phyloP scores from a whole-genome alignment of 2,888 invertebrate species.

The Eristalinus sepulchralis region DNA sequence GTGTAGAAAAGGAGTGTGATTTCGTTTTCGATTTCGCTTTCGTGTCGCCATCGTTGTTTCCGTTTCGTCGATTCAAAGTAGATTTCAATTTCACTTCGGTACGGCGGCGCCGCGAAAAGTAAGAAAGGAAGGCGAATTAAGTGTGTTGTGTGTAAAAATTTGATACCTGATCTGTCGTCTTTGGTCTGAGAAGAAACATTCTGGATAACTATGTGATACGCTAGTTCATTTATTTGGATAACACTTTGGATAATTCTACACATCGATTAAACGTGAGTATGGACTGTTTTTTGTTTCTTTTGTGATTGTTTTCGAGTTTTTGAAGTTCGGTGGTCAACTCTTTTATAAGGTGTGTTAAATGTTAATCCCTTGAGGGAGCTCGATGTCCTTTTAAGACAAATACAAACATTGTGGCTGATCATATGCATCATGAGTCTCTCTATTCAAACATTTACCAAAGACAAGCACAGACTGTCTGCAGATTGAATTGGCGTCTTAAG shows the following conservation, averaged over 20 bases:
- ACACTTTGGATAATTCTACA: slow-evolving; percentile 57
- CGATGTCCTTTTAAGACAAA: too few species aligned
- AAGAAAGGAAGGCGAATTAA: background rate
- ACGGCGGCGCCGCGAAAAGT: background rate
- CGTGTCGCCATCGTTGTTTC: slow-evolving; percentile 14
- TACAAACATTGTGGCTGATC: too few species aligned
- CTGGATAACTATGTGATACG: slow-evolving; percentile 58
- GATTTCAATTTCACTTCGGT: slow-evolving; percentile 35
- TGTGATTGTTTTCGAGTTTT: background rate
- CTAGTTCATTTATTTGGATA: slow-evolving; percentile 59
- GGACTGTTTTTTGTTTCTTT: background rate
- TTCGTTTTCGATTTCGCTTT: slow-evolving; percentile 29
- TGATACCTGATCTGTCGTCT: background rate
- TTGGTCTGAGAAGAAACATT: background rate
- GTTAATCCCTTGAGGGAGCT: too few species aligned
- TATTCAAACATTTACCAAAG: background rate
- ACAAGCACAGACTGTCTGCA: background rate
- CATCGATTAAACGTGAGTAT: slow-evolving; percentile 51
- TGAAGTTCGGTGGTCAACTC: background rate
- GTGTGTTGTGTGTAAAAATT: slow-evolving; percentile 32
- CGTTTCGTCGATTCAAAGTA: background rate
- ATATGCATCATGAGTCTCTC: too few species aligned
- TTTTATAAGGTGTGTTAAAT: too few species aligned
- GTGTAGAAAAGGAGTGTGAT: slow-evolving; percentile 47
- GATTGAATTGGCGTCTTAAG: background rate